Percentiles rank a stretch among this genome's conserved stretches.
phyloP scores from a whole-genome alignment of 2,888 invertebrate species.

The Mantis religiosa region DNA sequence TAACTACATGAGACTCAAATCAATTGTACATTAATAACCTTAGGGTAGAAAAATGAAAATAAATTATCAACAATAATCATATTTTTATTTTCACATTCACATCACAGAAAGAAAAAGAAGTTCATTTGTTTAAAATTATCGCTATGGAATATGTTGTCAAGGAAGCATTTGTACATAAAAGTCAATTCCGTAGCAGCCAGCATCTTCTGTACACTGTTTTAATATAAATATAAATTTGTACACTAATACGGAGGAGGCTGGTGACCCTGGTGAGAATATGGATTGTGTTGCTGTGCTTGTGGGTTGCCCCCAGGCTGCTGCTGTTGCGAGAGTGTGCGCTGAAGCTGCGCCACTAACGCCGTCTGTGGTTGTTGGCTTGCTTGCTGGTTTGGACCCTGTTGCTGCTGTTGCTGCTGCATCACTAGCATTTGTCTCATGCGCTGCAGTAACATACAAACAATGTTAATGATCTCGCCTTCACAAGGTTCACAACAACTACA shows the following conservation, averaged over 20 bases:
- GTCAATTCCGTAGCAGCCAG: background rate
- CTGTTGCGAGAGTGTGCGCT: slow-evolving; percentile 51
- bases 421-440: slow-evolving; percentile 68
- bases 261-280: slow-evolving; percentile 1
- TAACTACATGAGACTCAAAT: too few species aligned
- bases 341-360: slow-evolving; percentile 62
- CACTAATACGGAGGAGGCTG: slow-evolving; percentile 2
- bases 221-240: background rate
- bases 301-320: background rate
- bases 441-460: slow-evolving; percentile 39
- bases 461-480: background rate
- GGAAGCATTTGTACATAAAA: background rate
- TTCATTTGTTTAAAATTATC: background rate
- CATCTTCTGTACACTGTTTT: background rate
- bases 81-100: background rate
- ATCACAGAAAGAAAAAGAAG: background rate
- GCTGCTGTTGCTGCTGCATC: slow-evolving; percentile 63
- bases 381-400: slow-evolving; percentile 49
- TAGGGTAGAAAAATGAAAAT: background rate
- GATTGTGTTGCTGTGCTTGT: slow-evolving; percentile 12
- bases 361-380: slow-evolving; percentile 52
- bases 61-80: background rate
- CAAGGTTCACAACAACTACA: background rate
- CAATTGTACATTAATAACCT: too few species aligned
- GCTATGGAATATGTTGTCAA: background rate